phyloP scores from a whole-genome alignment of 2,797 vertebrate genomes.

The Vireo griseus region DNA sequence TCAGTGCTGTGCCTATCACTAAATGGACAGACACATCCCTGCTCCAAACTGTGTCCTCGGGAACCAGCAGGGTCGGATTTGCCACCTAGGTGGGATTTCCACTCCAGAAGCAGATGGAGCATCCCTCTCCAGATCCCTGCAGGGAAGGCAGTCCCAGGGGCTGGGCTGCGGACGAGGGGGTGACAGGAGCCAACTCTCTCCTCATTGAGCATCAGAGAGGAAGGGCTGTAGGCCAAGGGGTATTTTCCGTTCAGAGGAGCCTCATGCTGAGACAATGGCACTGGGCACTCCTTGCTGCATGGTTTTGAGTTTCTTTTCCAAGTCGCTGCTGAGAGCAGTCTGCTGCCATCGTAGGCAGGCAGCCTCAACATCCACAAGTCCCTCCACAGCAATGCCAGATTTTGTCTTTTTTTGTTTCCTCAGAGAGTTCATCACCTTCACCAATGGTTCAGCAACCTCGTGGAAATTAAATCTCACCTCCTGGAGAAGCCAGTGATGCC shows the following conservation, averaged over 20 bases:
- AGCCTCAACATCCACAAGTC: background rate
- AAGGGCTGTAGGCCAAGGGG: background rate
- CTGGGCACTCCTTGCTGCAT: accelerated
- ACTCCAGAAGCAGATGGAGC: background rate
- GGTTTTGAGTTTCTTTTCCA: background rate
- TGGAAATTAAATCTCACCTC: background rate
- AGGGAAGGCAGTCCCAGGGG: background rate
- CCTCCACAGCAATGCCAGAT: background rate
- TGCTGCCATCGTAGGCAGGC: background rate
- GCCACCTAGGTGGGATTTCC: background rate
- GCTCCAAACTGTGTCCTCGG: background rate
- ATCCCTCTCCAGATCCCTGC: background rate
- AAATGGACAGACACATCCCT: background rate
- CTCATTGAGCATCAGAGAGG: background rate
- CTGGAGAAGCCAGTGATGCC: background rate
- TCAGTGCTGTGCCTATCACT: background rate
- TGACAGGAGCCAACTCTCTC: background rate
- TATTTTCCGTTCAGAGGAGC: background rate
- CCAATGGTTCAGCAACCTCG: accelerated
- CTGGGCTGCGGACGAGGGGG: background rate
- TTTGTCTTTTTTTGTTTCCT: background rate
- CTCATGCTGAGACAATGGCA: background rate
- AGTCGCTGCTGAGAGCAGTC: background rate
- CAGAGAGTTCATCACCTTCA: background rate
- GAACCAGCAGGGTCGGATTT: accelerated